A percentile compares a stretch with the other conserved stretches of the same genome.
Conservation (phyloP, 1,140 invertebrate species). For the Drosophila serrata region DNA sequence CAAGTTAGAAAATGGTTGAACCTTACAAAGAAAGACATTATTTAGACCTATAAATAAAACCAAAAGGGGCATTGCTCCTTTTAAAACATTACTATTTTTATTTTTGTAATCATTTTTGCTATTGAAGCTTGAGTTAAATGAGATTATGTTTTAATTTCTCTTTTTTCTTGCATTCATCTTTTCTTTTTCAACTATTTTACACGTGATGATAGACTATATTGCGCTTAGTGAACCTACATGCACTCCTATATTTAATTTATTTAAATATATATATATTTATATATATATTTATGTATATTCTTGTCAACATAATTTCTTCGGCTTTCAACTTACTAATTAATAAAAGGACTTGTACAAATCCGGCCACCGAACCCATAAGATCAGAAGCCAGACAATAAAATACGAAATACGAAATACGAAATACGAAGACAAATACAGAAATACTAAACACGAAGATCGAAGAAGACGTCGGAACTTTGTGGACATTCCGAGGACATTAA, state of each 20-base stretch:
- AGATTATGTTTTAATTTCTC: constrained; percentile 10
- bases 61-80: neutral
- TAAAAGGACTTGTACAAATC: constrained; percentile 53
- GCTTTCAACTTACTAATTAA: constrained; percentile 51
- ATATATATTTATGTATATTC: constrained; percentile 22
- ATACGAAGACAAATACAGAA: constrained; percentile 23
- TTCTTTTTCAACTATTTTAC: constrained; percentile 67
- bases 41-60: neutral
- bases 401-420: neutral
- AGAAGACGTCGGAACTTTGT: neutral
- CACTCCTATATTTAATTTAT: constrained; percentile 55
- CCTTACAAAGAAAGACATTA: neutral
- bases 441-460: constrained; percentile 1
- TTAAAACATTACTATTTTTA: constrained; percentile 76
- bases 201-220: constrained; percentile 71
- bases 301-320: constrained; percentile 63
- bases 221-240: constrained; percentile 72
- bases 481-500: neutral
- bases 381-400: constrained; percentile 22
- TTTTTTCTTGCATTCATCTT: neutral
- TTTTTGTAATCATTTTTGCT: constrained; percentile 51
- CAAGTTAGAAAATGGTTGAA: neutral
- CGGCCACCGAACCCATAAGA: constrained; percentile 8
- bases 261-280: constrained; percentile 37
- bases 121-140: constrained; percentile 35